Evolutionary conservation across 2,113 vertebrate species (phyloP).

Genomic region (Sterrhoptilus dennistouni): DNA sequence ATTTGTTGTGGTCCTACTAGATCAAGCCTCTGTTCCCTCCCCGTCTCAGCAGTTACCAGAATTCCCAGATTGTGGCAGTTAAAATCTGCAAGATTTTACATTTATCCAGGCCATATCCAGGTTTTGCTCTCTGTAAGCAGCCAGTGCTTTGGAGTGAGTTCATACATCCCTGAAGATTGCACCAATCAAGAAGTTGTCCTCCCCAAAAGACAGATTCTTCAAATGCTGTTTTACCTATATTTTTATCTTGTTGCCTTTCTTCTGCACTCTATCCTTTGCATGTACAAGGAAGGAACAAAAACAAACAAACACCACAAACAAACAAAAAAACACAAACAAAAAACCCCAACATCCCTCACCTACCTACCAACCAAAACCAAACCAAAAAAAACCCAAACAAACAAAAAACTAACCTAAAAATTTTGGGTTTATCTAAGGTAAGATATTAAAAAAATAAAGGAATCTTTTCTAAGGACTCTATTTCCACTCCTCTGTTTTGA

Average conservation of each 20-base stretch:
- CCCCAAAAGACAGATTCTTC: not conserved
- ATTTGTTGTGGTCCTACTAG: not conserved
- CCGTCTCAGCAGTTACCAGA: not conserved
- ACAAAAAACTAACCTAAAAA: fast-evolving
- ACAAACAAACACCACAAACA: not conserved
- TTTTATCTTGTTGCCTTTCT: not conserved
- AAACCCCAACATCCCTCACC: too few species aligned
- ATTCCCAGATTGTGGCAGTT: not conserved
- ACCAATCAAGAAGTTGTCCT: not conserved
- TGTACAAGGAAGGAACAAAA: not conserved
- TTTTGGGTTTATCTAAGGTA: not conserved
- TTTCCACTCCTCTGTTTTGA: not conserved
- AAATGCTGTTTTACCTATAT: not conserved
- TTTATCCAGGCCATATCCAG: not conserved
- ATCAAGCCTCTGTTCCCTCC: fast-evolving
- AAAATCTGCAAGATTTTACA: not conserved
- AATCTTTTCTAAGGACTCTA: not conserved
- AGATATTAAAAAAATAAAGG: not conserved
- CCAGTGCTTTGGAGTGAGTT: not conserved
- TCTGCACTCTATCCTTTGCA: not conserved
- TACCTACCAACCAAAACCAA: not conserved
- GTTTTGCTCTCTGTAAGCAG: not conserved
- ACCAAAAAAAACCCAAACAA: not conserved
- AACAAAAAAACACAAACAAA: too few species aligned
- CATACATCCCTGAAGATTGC: not conserved